Evolutionary conservation across 2,888 invertebrate genomes (phyloP), one percentile per base, ranked within the genome.

Genomic region (Drosophila anomalata): DNA sequence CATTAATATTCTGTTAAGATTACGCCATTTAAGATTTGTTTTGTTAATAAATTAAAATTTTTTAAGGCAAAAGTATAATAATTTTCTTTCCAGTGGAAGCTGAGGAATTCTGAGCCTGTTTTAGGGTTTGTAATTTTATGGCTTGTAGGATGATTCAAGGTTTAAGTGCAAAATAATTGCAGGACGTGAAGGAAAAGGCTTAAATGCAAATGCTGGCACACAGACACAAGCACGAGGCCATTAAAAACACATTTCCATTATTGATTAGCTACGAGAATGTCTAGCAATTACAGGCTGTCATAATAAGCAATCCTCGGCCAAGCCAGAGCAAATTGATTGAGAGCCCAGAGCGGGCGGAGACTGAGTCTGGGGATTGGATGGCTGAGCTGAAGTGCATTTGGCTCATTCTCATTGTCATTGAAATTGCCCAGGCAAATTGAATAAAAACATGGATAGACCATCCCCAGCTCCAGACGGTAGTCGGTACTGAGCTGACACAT

Each of bases 381-480:
- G 22, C 22, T 31, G 31, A 46, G 33, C 55, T 31, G 33, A 44
- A 68, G 68, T 58, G 50, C 57, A 68, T 41, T 44, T 48, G 24
- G 36, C 56, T 42, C 55, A 39, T 56, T 74, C 51, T 42, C 57
- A 55, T 54, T 55, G 65, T 60, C 63, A 73, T 70, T 72, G 62
- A 73, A 83, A 83, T 82, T 82, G 78, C 74, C 71, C 67, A 41
- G 41, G 53, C 70, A 88, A 88, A 86, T 88, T 87, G 82, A 86
- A 88, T 88, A 76, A 79, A 86, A 88, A 88, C 87, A 86, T 72
- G 69, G 66, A 52, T 52, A 59, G 39, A 48, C 54, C 22, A n/a
- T 46, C 48, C 29, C 8, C 17, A 42, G 41, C 41, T 20, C 22
- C 39, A n/a, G 41, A 57, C 26, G 33, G 31, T 22, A 31, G 17